Percentiles rank a stretch among this genome's conserved stretches.
Evolutionary conservation across 2,888 invertebrate species (phyloP).

Genomic region (Troides oblongomaculatus): DNA sequence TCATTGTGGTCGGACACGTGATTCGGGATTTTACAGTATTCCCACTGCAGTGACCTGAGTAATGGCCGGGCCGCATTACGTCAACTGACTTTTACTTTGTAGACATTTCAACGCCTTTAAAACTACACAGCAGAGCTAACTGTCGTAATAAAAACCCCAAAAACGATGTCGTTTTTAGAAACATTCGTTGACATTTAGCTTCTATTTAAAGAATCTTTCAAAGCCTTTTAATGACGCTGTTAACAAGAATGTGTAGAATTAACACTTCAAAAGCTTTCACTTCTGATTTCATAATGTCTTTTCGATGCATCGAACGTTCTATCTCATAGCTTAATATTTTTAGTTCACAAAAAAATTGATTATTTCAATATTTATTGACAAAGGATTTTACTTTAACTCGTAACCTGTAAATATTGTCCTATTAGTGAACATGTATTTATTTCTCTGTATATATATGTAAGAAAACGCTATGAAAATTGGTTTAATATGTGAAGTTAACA

Average conservation of each 20-base stretch:
- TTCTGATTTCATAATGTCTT: neutral
- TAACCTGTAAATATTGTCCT: too few relatives aligned
- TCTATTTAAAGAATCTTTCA: neutral
- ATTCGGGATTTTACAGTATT: constrained; percentile 56
- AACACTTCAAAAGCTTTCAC: neutral
- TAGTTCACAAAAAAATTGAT: too few relatives aligned
- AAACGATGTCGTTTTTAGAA: neutral
- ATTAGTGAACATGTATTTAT: too few relatives aligned
- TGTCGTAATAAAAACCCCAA: neutral
- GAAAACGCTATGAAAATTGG: too few relatives aligned
- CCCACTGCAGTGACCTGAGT: constrained; percentile 31
- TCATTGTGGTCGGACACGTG: constrained; percentile 65
- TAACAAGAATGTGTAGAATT: neutral
- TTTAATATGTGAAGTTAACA: too few relatives aligned
- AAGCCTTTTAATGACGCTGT: neutral
- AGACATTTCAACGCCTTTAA: neutral
- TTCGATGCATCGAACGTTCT: neutral
- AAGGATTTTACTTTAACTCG: too few relatives aligned
- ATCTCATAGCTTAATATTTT: too few relatives aligned
- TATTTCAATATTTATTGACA: too few relatives aligned
- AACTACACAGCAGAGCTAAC: neutral
- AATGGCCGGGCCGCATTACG: constrained; percentile 25
- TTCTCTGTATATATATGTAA: too few relatives aligned
- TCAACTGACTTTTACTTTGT: neutral
- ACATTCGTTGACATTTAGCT: neutral